Conservation (phyloP, 1,140 invertebrate species). For the Diuraphis noxia region DNA sequence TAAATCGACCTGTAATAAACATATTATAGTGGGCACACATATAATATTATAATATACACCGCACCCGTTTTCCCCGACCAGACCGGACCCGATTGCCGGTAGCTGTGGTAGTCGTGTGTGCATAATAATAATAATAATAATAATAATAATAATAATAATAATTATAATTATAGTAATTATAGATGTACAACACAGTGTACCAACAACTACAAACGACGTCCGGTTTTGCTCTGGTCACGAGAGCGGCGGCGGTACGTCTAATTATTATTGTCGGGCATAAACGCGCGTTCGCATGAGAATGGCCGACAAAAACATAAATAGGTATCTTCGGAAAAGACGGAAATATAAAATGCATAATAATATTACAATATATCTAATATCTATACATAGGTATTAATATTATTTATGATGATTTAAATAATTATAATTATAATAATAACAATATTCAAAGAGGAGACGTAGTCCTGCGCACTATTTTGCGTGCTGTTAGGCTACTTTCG, state of each 20-base stretch:
- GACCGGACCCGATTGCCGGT: neutral
- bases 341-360: neutral
- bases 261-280: neutral
- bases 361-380: too few species aligned
- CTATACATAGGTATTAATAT: too few species aligned
- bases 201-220: neutral
- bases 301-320: neutral
- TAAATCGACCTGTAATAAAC: neutral
- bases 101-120: neutral
- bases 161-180: neutral
- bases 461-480: neutral
- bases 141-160: neutral
- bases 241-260: neutral
- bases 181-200: neutral
- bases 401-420: neutral
- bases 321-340: neutral
- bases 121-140: neutral
- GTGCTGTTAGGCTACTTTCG: neutral
- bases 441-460: neutral
- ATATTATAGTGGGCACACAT: neutral
- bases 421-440: neutral
- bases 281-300: neutral
- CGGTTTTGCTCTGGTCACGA: conserved; percentile 14
- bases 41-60: neutral
- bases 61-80: neutral